Base-by-base conservation (phyloP, 1,140 invertebrate species). In the Leptopilina clavipes region DNA sequence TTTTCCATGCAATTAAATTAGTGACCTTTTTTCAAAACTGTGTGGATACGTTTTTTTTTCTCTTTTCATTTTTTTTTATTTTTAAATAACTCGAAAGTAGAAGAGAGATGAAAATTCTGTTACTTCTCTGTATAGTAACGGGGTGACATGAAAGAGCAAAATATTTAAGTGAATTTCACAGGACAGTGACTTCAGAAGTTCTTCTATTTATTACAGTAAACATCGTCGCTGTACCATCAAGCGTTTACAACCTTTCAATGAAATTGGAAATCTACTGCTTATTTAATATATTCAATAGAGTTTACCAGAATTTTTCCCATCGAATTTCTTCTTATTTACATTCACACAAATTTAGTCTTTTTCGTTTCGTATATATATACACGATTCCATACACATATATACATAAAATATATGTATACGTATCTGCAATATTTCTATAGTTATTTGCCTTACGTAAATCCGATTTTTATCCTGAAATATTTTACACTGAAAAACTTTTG, bases 261-360 rank as follows among this genome's bases (percentile, higher is more conserved):
- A 52, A 52, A 52, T 52, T 52, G 48, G 8, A 52, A 52, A 52
- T 52, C 48, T 52, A 52, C 48, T 52, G 48, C 48, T 52, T 52
- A 52, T 52, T 52, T 52, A 52, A 52, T 52, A 52, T 52, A 52
- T 52, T 52, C 48, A 52, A 52, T 52, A 52, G 48, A 52, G 48
- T 52, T 52, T 52, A 12, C 48, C 6, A 8, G 48, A 52, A 12
- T 52, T 52, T 52, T 52, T 52, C 48, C 6, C 37, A 17, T 52
- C 48, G 48, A 52, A 52, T 52, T 52, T 52, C 48, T 40, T 52
- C 48, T n/a, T 52, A 52, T 52, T 52, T 52, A 52, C 48, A 52
- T 52, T n/a, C 48, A 5, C 44, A 45, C 25, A 40, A 7, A 14
- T 6, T 45, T 1, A 45, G 14, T 17, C 6, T 5, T 17, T 5